These are phyloP conservation scores for Pristionchus mayeri DNA, from an alignment of 2,888 invertebrate species.

Conservation along the genomic window DNA sequence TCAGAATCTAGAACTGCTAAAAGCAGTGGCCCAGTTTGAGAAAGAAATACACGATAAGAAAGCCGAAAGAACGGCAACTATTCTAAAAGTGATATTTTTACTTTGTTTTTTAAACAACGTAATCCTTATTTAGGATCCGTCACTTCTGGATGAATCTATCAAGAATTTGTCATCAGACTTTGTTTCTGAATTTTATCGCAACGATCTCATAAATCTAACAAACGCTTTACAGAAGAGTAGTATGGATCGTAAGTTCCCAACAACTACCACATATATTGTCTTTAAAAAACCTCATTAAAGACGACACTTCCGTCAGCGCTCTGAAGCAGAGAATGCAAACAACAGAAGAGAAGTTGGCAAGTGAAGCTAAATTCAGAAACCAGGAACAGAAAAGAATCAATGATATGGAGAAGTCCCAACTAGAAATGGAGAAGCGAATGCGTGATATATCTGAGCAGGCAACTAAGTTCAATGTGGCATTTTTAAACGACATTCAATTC, in stretches of 20 bases:
- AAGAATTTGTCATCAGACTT: slow-evolving; percentile 44
- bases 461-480: background rate
- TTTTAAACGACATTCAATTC: background rate
- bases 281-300: background rate
- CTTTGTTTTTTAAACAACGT: background rate
- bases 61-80: slow-evolving; percentile 29
- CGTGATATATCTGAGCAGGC: slow-evolving; percentile 42
- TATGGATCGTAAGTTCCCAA: background rate
- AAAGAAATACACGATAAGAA: slow-evolving; percentile 39
- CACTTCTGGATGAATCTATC: slow-evolving; percentile 38
- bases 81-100: slow-evolving; percentile 33
- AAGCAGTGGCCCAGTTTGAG: slow-evolving; percentile 49
- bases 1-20: slow-evolving; percentile 42
- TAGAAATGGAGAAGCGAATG: slow-evolving; percentile 40
- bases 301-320: slow-evolving; percentile 1
- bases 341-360: background rate
- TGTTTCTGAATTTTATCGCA: slow-evolving; percentile 41
- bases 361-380: background rate
- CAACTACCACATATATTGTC: background rate
- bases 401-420: slow-evolving; percentile 46
- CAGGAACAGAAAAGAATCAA: slow-evolving; percentile 47
- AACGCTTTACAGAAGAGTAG: slow-evolving; percentile 26
- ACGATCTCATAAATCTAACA: slow-evolving; percentile 34
- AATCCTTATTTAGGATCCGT: slow-evolving; percentile 26
- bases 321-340: slow-evolving; percentile 16